Evolutionary conservation across 2,888 invertebrate genomes (phyloP).

Genomic region (Lasioglossum pauxillum): DNA sequence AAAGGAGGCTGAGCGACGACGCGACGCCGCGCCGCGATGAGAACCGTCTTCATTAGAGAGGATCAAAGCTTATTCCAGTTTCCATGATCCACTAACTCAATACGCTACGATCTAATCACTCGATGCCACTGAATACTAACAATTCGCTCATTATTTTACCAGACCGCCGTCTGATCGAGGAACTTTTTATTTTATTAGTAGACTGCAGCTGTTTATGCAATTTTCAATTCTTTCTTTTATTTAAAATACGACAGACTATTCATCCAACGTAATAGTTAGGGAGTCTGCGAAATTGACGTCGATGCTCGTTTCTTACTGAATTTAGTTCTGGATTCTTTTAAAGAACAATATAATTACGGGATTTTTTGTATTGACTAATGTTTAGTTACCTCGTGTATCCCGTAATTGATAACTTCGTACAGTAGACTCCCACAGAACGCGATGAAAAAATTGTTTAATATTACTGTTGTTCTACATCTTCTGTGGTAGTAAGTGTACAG

Average conservation of each 20-base stretch:
- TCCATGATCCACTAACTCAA: constrained; percentile 17
- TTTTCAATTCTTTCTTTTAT: no score
- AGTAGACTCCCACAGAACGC: no score
- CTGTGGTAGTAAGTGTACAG: no score
- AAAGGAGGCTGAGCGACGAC: constrained; percentile 4
- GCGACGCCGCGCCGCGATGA: constrained; percentile 8
- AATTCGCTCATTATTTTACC: not conserved
- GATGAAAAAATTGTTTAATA: no score
- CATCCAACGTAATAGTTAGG: not conserved
- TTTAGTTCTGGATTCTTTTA: not conserved
- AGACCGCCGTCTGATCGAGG: not conserved
- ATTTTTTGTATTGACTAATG: no score
- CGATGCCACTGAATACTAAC: not conserved
- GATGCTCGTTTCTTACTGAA: not conserved
- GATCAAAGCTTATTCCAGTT: constrained; percentile 7
- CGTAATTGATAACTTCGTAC: not conserved
- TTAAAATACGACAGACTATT: no score
- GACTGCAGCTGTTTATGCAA: no score
- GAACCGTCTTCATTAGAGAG: constrained; percentile 48
- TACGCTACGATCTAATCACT: not conserved
- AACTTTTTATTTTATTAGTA: not conserved
- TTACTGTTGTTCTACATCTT: no score
- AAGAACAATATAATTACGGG: not conserved
- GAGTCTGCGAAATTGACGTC: not conserved
- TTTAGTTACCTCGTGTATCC: not conserved